Evolutionary conservation across 2,888 invertebrate genomes (phyloP), one percentile per base, ranked within the genome.

Genomic region (Tortrix viridana): DNA sequence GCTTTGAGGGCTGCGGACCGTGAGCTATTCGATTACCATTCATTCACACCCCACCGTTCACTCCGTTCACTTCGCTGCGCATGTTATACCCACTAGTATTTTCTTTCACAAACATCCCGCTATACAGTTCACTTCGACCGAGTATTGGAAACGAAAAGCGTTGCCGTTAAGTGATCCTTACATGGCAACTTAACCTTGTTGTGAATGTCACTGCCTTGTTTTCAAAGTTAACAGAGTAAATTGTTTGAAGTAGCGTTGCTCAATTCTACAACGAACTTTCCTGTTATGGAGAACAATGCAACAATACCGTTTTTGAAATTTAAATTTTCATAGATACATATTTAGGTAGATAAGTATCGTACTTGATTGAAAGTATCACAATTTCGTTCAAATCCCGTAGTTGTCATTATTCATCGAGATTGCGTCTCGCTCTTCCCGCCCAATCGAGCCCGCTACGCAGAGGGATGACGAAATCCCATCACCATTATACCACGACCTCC

Each of bases 11-110:
- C 76, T 70, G 66, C 69, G 76, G 77, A 73, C 77, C 74, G 80
- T 80, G 76, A 74, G 75, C 82, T 76, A 86, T 87, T 84, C 79
- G 82, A 88, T 86, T 84, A 85, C 73, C 76, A 76, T 79, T 76
- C 73, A 70, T 77, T 79, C 77, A 73, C 74, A 79, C 72, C 71
- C 73, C 74, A 79, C 20, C 47, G 56, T 56, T 46, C 41, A 43
- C 23, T 53, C 20, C 47, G 56, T 56, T 46, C 41, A 43, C 23
- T 53, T 16, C 50, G 19, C 19, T 50, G 32, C 50, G 18, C 7
- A 38, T 41, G 41, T 41, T 14, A 41, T 16, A 22, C 9, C 18
- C 16, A 55, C 54, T 16, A 54, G 16, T 23, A 23, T 38, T 52
- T 38, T 20, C 20, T 38, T 52, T 38, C 20, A 38, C 32, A 20